Evolutionary conservation across 64 coral and sea anemone genomes (phyloP).

Genomic region (Pachyseris speciosa): DNA sequence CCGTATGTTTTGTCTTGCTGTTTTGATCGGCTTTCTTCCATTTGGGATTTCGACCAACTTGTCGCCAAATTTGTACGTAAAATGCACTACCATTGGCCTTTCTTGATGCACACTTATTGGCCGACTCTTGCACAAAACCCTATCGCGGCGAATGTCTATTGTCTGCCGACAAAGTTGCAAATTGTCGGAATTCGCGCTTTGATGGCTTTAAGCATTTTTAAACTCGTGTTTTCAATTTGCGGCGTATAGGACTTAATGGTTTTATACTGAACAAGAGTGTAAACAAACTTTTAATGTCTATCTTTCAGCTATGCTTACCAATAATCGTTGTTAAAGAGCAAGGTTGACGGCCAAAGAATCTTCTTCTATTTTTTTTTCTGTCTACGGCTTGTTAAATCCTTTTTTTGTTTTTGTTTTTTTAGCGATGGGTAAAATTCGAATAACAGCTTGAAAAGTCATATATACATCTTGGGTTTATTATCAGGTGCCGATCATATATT

Average conservation of each 20-base stretch:
- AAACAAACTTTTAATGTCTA: conserved; percentile 20
- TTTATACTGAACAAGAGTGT: conserved; percentile 4
- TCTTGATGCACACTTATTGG: not conserved
- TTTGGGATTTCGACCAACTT: not conserved
- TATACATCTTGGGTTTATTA: not conserved
- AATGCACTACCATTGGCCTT: not conserved
- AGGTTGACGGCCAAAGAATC: too few relatives aligned
- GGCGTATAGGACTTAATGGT: conserved; percentile 32
- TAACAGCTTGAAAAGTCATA: conserved; percentile 48
- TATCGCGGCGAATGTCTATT: not conserved
- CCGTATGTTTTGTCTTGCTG: conserved; percentile 17
- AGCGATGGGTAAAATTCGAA: not conserved
- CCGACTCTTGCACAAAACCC: not conserved
- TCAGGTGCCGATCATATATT: conserved; percentile 17
- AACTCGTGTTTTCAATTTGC: conserved; percentile 47
- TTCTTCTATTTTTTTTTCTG: not conserved
- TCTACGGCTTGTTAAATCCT: not conserved
- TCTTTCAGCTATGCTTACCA: not conserved
- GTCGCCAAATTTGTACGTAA: not conserved
- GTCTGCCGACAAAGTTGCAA: conserved; percentile 32
- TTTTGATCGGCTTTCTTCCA: not conserved
- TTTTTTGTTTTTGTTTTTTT: not conserved
- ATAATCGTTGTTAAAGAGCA: too few relatives aligned
- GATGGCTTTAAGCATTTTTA: conserved; percentile 31
- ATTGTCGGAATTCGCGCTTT: conserved; percentile 46